Conservation (phyloP, 2,888 invertebrate species). For the Sinopyrophorus schimmeli region DNA sequence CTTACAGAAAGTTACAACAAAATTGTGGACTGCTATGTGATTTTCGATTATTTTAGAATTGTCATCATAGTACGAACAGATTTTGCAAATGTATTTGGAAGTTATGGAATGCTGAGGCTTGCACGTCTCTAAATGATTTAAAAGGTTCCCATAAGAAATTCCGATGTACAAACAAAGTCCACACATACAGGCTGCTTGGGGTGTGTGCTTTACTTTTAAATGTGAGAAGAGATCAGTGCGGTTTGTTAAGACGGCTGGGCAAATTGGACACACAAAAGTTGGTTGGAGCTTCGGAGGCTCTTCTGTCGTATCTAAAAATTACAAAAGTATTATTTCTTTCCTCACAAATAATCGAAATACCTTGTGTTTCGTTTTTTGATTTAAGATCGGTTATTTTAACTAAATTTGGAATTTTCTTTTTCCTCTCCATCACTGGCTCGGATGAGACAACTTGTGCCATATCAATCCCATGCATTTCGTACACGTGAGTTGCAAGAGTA, state of each 20-base stretch:
- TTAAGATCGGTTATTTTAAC: conserved; percentile 53
- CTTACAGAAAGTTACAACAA: conserved; percentile 53
- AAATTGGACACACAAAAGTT: conserved; percentile 46
- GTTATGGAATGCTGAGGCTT: conserved; percentile 52
- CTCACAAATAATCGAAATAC: neutral
- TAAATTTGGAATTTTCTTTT: conserved; percentile 51
- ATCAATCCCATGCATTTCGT: conserved; percentile 59
- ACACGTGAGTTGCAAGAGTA: conserved; percentile 58
- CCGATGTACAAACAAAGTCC: conserved; percentile 61
- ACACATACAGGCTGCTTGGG: conserved; percentile 59
- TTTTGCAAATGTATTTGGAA: conserved; percentile 56
- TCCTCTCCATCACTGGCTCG: conserved; percentile 43
- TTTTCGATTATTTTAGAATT: conserved; percentile 56
- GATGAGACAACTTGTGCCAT: conserved; percentile 48
- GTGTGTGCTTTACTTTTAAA: conserved; percentile 59
- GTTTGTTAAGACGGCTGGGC: conserved; percentile 53
- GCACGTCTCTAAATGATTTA: conserved; percentile 58
- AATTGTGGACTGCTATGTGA: conserved; percentile 61
- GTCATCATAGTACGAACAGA: conserved; percentile 62
- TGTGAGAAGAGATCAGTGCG: conserved; percentile 61
- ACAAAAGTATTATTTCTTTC: neutral
- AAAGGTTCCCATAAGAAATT: conserved; percentile 55
- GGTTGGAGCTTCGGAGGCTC: conserved; percentile 28
- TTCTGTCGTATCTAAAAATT: conserved; percentile 10
- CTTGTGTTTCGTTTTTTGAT: conserved; percentile 13